Conservation (phyloP, 2,797 vertebrate species). For the Sebastes melanostomus region DNA sequence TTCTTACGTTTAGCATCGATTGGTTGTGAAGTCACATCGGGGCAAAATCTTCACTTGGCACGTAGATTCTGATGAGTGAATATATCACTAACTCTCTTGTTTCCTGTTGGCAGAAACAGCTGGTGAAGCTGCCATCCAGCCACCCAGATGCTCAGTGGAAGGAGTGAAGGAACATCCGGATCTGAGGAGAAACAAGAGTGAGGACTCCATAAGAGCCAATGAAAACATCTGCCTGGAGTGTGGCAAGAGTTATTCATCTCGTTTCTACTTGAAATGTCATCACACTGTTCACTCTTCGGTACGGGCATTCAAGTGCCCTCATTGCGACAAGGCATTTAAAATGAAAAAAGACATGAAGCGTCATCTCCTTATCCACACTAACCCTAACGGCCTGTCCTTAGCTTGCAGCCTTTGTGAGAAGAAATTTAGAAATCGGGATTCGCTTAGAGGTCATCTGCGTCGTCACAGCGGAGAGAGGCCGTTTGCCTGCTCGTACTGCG, state of each 20-base stretch:
- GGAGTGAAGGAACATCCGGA: neutral
- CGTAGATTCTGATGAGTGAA: neutral
- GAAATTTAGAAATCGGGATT: neutral
- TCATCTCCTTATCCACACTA: no score
- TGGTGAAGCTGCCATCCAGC: neutral
- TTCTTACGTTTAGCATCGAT: no score
- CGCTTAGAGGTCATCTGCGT: neutral
- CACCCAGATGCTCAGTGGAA: neutral
- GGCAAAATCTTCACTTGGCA: neutral
- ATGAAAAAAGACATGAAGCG: no score
- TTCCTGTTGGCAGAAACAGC: neutral
- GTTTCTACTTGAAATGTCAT: neutral
- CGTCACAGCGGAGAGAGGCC: slow-evolving; percentile 11
- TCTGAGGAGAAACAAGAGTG: neutral
- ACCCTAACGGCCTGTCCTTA: neutral
- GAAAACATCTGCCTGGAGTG: slow-evolving; percentile 1
- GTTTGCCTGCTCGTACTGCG: neutral
- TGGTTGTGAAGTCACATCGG: neutral
- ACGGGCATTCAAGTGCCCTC: no score
- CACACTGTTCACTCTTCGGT: no score
- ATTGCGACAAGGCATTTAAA: no score
- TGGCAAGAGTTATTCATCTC: neutral
- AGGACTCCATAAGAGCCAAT: no score
- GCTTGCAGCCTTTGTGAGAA: slow-evolving; percentile 10
- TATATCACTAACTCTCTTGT: neutral